These are phyloP conservation scores for Pelagia noctiluca DNA, from an alignment of 30 jellyfish, hydroid and myxozoan species.

Conservation along the genomic window DNA sequence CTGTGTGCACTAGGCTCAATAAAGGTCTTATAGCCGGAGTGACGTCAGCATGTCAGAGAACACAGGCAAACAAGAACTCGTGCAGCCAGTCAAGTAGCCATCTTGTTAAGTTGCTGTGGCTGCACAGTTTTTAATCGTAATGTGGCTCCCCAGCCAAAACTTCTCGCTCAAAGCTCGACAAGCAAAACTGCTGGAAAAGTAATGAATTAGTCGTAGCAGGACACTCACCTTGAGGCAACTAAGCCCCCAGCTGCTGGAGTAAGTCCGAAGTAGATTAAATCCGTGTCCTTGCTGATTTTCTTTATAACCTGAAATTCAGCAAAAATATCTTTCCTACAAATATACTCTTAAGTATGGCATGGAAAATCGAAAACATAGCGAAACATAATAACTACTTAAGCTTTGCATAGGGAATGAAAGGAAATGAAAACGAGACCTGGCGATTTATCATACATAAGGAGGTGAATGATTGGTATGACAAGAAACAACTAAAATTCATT, in stretches of 20 bases:
- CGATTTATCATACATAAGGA: neutral
- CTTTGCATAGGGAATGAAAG: neutral
- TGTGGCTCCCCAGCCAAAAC: neutral
- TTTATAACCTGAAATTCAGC: slow-evolving; percentile 57
- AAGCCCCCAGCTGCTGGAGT: slow-evolving; percentile 95
- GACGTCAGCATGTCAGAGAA: no score
- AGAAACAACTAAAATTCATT: no score
- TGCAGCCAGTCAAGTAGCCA: no score
- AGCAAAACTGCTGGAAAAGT: neutral
- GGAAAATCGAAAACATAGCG: neutral
- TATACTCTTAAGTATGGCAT: neutral
- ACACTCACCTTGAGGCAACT: slow-evolving; percentile 64
- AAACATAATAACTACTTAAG: no score
- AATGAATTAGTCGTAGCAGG: neutral
- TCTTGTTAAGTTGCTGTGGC: no score
- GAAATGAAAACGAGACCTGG: neutral
- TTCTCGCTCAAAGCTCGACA: neutral
- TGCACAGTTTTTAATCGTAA: neutral
- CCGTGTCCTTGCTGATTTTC: slow-evolving; percentile 70
- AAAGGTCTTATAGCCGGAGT: no score
- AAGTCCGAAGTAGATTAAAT: slow-evolving; percentile 74
- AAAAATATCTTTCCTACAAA: no score
- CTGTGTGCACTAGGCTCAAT: no score
- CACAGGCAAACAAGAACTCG: no score
- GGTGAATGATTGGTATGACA: neutral